Evolutionary conservation across 2,113 vertebrate species (phyloP).

Genomic region (Chaetops frenatus): DNA sequence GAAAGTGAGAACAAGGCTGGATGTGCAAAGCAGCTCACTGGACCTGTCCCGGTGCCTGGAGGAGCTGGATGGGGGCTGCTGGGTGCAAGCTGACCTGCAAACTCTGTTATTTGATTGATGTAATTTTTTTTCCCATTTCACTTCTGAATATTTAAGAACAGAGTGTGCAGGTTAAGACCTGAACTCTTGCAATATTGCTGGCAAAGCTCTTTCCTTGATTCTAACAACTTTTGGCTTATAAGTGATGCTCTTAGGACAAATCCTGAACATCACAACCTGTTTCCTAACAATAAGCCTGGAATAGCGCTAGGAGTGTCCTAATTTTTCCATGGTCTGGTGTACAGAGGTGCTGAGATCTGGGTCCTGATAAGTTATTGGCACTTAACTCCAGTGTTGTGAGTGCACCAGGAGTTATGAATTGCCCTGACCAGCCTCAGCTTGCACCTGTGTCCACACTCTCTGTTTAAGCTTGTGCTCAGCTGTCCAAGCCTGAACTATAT

Average conservation of each 20-base stretch:
- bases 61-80: not conserved
- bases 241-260: not conserved
- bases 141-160: not conserved
- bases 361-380: not conserved
- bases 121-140: not conserved
- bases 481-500: not conserved
- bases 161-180: not conserved
- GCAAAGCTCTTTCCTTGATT: not conserved
- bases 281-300: not conserved
- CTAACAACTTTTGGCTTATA: not conserved
- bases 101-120: not conserved
- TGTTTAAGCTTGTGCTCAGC: not conserved
- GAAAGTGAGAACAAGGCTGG: not conserved
- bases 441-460: not conserved
- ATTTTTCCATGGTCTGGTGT: not conserved
- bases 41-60: not conserved
- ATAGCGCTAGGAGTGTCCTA: not conserved
- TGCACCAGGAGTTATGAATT: not conserved
- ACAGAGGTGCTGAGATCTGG: not conserved
- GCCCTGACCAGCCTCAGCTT: not conserved
- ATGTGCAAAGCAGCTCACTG: not conserved
- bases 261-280: not conserved
- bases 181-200: not conserved
- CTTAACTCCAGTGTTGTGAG: not conserved
- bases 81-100: not conserved